Base-by-base conservation (phyloP, 2,113 vertebrate species). In the Sardina pilchardus region DNA sequence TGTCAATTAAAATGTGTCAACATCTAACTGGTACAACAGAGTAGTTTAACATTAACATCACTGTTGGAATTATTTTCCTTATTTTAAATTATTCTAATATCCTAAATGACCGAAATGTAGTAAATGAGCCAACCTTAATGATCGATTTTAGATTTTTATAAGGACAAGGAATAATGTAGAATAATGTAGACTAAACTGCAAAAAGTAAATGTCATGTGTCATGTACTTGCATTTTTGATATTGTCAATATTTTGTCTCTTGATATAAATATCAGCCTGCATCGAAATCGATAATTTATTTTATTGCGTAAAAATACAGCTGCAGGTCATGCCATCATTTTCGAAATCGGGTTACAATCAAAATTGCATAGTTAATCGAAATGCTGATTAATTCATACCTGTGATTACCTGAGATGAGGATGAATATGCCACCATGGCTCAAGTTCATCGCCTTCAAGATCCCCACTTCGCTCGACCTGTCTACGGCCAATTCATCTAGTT, bases 401-500 rank as follows among this genome's bases (percentile, higher is more conserved):
- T 16, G 48, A 50, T 16, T 50, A 50, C 48, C 48, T 50, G 48
- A 50, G 53, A 24, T 21, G 3, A 59, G 21, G 53, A 6, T 24
- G 21, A 24, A 59, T 59, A 59, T 59, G 53, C 53, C 14, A 36
- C 16, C 26, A 78, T 36, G 34, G 30, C 34, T 39, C 71, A 78
- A 78, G 34, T 78, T 78, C 71, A 36, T 36, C 14, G 30, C 71
- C 26, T 78, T 78, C 10, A 16, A 17, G 34, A 34, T 14, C 16
- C 30, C 34, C 71, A 3, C 71, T 34, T 17, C 26, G 10, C 10
- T 16, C 30, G 30, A 17, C 71, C 10, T 36, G 71, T 78, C 71
- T 17, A 39, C 71, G 71, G 34, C 30, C 71, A 16, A 1, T 36
- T 78, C 71, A 17, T 78, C 42, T 80, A 92, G 91, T 94, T 94